Conservation (phyloP, 2,888 invertebrate species). For the Orthosia gracilis region DNA sequence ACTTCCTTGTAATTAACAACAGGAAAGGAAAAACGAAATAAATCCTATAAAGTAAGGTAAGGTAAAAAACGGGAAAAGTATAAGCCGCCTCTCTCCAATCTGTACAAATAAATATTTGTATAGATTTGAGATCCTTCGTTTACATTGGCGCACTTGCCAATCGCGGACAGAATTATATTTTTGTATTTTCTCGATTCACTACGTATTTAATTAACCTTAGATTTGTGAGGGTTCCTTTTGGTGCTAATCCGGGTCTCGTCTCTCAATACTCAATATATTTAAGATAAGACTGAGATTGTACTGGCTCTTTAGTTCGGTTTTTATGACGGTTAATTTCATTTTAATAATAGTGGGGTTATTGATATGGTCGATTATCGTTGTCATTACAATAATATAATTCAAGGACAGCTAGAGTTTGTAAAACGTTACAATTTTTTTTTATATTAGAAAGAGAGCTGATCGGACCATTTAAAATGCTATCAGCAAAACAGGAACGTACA, state of each 20-base stretch:
- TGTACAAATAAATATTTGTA: slow-evolving; percentile 39
- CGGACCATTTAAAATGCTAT: slow-evolving; percentile 26
- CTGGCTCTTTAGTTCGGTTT: not conserved
- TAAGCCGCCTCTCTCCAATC: slow-evolving; percentile 30
- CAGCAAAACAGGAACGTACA: slow-evolving; percentile 33
- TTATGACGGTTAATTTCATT: not conserved
- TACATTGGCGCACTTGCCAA: slow-evolving; percentile 12
- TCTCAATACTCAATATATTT: not conserved
- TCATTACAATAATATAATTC: not conserved
- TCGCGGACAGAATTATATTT: slow-evolving; percentile 4
- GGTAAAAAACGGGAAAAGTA: slow-evolving; percentile 27
- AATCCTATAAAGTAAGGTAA: slow-evolving; percentile 43
- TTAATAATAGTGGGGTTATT: not conserved
- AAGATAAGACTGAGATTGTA: not conserved
- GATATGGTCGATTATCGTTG: not conserved
- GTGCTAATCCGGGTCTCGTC: not conserved
- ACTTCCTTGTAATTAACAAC: slow-evolving; percentile 62
- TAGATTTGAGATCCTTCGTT: slow-evolving; percentile 29
- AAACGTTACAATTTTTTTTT: not conserved
- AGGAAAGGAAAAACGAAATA: slow-evolving; percentile 41
- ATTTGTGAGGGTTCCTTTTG: not conserved
- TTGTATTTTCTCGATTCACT: not conserved
- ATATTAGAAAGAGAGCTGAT: not conserved
- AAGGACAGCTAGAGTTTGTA: not conserved
- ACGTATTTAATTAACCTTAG: not conserved